Evolutionary conservation across 2,888 invertebrate species (phyloP), one percentile per base, ranked within the genome.

Genomic region (Hylaea fasciaria): DNA sequence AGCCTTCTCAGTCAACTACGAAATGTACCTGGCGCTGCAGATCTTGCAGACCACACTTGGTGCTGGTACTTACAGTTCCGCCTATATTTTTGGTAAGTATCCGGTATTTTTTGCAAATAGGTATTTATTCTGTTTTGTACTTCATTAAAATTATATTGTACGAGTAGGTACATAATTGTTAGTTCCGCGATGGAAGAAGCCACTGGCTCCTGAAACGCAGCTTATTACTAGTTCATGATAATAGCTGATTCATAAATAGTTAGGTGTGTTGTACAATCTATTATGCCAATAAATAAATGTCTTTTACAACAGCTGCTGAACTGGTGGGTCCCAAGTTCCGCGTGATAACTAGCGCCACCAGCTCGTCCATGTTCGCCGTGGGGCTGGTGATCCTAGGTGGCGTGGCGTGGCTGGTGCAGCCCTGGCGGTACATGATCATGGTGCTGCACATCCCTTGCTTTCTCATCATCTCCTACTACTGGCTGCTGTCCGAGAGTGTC

Each of bases 321-420:
- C 85, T 96, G 69, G 96, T 96, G 2, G 96, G 96, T 0, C 95
- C 96, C 0, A 94, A 94, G 51, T 94, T 94, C 60, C 93, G 97
- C 39, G 95, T 96, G 0, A 73, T 96, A 13, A 94, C 94, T 1
- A 94, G 96, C 57, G 94, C 95, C 1, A 86, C 95, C 11, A 92
- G 94, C 9, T 93, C 95, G 2, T 93, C 95, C 9, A 95, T 95
- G 85, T 97, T 95, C 71, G 95, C 96, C 0, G 71, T 95, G 8
- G 96, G 96, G 0, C 96, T 95, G 84, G 93, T 95, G 22, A 68
- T 94, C 0, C 83, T 96, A 2, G 96, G 95, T 0, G 76, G 93
- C 17, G 85, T 94, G 0, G 96, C 97, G 0, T 96, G 95, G 94
- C 80, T 91, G 61, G 86, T 94, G 1, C 93, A 93, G 62, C 93